Conservation (phyloP, 2,797 vertebrate genomes). For the Rhadinocentrus ornatus region DNA sequence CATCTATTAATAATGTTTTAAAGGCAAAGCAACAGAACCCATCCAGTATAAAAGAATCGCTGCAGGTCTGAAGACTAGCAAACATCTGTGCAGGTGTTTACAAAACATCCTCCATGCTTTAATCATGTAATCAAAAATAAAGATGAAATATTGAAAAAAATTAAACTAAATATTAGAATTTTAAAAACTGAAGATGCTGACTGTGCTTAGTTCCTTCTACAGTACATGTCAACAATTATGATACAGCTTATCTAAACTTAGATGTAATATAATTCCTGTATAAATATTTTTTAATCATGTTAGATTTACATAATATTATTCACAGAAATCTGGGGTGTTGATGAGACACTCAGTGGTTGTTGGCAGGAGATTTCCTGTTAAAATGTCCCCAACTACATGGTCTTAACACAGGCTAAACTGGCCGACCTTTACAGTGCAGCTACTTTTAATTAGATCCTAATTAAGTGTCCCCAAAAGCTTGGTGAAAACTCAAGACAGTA, state of each 20-base stretch:
- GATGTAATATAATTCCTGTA: too few relatives aligned
- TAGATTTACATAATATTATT: neutral
- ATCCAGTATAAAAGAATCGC: neutral
- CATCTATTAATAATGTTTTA: neutral
- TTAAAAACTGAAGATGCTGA: too few relatives aligned
- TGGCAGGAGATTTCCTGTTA: neutral
- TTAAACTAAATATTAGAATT: too few relatives aligned
- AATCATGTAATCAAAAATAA: neutral
- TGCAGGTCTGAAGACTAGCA: neutral
- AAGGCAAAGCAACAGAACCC: neutral
- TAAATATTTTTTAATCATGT: neutral
- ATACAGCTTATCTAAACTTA: too few relatives aligned
- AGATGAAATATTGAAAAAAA: neutral
- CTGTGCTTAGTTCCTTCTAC: too few relatives aligned
- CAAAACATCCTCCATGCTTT: neutral
- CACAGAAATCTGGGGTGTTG: constrained; percentile 8
- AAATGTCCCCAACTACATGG: neutral
- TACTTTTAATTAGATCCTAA: constrained; percentile 37
- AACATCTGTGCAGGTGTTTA: neutral
- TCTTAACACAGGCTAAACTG: constrained; percentile 29
- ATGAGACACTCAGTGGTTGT: neutral
- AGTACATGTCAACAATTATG: too few relatives aligned
- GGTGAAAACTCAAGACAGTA: constrained; percentile 20
- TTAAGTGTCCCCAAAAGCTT: constrained; percentile 44
- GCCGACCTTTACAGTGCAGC: constrained; percentile 41